A percentile compares a stretch with the other conserved stretches of the same genome.
Conservation (phyloP, 64 coral and sea anemone species). For the Pachyseris speciosa region DNA sequence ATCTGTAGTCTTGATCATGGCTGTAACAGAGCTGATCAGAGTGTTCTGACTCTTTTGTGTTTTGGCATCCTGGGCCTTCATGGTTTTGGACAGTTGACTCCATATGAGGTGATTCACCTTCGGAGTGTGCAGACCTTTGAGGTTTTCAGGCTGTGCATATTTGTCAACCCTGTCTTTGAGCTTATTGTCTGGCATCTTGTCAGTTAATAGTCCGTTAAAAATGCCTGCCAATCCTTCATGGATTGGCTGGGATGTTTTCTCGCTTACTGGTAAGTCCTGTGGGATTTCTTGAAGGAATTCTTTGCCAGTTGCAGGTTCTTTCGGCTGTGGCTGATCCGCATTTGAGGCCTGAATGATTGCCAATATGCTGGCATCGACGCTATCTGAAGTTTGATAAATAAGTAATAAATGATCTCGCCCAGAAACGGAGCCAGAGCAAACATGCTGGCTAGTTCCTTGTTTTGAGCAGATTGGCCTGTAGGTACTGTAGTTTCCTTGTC, state of each 20-base stretch:
- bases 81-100: background rate
- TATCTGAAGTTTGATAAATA: too few species aligned
- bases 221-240: too few species aligned
- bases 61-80: background rate
- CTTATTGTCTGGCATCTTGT: background rate
- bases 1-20: slow-evolving; percentile 18
- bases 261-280: background rate
- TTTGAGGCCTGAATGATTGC: too few species aligned
- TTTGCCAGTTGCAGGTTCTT: background rate
- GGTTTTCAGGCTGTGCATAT: background rate
- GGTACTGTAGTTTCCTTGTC: too few species aligned
- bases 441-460: too few species aligned
- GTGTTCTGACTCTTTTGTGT: background rate
- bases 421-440: too few species aligned
- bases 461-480: too few species aligned
- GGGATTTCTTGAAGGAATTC: background rate
- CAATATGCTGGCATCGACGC: too few species aligned
- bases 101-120: background rate
- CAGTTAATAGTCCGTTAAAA: background rate
- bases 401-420: too few species aligned
- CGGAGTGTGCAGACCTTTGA: background rate
- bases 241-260: too few species aligned
- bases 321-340: too few species aligned
- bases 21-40: slow-evolving; percentile 1
- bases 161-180: background rate